Base-by-base conservation (phyloP, 2,113 vertebrate genomes). In the Mirounga angustirostris region DNA sequence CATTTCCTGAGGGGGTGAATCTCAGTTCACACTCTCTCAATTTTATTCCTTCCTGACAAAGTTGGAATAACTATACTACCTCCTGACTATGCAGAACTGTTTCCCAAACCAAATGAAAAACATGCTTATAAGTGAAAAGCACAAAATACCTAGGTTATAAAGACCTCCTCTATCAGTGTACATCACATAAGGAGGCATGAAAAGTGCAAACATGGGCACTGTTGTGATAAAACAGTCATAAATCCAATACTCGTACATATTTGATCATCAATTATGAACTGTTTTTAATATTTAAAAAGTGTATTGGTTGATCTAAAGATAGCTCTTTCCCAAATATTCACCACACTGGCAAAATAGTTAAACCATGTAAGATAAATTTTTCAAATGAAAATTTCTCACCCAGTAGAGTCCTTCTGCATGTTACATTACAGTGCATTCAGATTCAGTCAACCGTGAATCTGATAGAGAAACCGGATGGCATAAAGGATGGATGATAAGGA, bases 31-130 rank as follows among this genome's bases (percentile, higher is more conserved):
- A 4, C 16, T 13, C 50, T 40, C 6, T 56, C 24, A 8, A 50
- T 54, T 16, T 83, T 58, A 21, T 30, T 89, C 71, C 24, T 52
- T n/a, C 22, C 54, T 28, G 50, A n/a, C 61, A 59, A 61, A 36
- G 52, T 50, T 22, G 40, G 13, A 71, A 79, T 71, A 65, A 91
- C 30, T n/a, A 21, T 69, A 28, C 13, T 61, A 8, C 7, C 67
- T 61, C 46, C 52, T 33, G 33, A 15, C 73, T 40, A 19, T 21
- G 15, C 24, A 59, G 30, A 69, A 36, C 52, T 43, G 22, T 46
- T 92, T 73, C 86, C 78, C 59, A 89, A 76, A 79, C 40, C 74
- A 86, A 79, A 46, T 33, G n/a, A 28, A 91, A 95, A 87, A 40
- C 40, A 61, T 10, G 30, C 24, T 73, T 73, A 7, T 19, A n/a